Conservation (phyloP, 2,113 vertebrate genomes). For the Saguinus imperator region DNA sequence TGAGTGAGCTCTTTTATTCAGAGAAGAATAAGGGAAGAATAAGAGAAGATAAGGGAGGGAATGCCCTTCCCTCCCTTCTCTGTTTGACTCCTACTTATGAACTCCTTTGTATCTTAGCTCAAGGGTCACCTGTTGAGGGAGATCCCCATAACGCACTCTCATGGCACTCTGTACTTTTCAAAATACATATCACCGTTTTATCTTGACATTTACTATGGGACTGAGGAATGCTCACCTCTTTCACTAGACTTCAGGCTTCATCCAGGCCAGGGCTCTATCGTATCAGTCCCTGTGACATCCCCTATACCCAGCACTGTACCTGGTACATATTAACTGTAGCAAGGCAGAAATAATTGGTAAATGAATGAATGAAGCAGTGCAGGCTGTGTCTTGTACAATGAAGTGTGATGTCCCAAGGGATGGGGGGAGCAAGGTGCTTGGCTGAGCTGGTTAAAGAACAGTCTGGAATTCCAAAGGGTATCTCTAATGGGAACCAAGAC, state of each 20-base stretch:
- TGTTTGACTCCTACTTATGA: neutral
- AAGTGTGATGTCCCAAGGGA: neutral
- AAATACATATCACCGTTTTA: neutral
- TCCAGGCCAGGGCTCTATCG: neutral
- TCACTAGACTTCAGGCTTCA: neutral
- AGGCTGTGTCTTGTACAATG: neutral
- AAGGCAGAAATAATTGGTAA: neutral
- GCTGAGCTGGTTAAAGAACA: neutral
- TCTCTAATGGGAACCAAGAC: neutral
- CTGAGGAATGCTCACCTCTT: neutral
- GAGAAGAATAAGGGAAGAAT: too few species aligned
- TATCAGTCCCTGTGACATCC: too few species aligned
- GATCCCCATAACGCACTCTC: too few species aligned
- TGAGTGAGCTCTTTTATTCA: neutral
- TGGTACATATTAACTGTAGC: neutral
- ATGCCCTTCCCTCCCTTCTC: neutral
- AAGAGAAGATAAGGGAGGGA: neutral
- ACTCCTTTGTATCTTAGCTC: neutral
- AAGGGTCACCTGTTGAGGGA: neutral
- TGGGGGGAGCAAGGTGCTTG: neutral
- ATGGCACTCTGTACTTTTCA: neutral
- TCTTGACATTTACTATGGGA: neutral
- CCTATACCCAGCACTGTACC: neutral
- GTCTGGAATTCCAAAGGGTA: neutral
- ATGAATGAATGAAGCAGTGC: neutral